phyloP scores from a whole-genome alignment of 1,140 invertebrate species.

The Papilio xuthus region DNA sequence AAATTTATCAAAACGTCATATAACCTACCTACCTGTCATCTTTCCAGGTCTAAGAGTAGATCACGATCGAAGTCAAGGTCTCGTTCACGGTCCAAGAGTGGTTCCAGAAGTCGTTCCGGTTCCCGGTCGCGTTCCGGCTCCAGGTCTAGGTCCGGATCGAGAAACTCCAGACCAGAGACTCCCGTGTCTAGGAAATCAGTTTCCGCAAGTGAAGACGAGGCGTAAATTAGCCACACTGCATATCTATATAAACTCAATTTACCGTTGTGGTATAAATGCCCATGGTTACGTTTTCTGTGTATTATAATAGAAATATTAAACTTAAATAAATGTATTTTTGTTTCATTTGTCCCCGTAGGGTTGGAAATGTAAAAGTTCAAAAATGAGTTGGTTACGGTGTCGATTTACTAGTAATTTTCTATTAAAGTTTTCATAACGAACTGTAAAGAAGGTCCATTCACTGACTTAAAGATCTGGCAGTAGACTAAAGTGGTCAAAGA shows the following conservation, averaged over 20 bases:
- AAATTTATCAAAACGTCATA: too few species aligned
- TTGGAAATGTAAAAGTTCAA: too few species aligned
- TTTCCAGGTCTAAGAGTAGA: conserved; percentile 63
- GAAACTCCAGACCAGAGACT: conserved; percentile 76
- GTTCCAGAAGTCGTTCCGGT: conserved; percentile 65
- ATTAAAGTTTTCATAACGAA: too few species aligned
- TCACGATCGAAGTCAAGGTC: conserved; percentile 73
- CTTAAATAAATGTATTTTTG: neutral
- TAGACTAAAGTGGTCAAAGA: too few species aligned
- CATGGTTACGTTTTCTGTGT: conserved; percentile 15
- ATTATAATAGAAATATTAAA: conserved; percentile 24
- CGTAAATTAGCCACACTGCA: conserved; percentile 46
- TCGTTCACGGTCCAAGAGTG: conserved; percentile 61
- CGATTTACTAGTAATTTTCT: too few species aligned
- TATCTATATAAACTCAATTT: conserved; percentile 29
- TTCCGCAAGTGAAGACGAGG: conserved; percentile 80
- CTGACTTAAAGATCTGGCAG: too few species aligned
- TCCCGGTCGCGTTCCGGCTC: conserved; percentile 64
- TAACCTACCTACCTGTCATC: neutral
- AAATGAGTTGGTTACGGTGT: too few species aligned
- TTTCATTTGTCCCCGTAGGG: neutral
- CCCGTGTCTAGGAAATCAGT: conserved; percentile 80
- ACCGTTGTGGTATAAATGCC: conserved; percentile 8
- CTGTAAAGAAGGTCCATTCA: too few species aligned
- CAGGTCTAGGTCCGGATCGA: conserved; percentile 65